Evolutionary conservation across 1,140 invertebrate genomes (phyloP), one percentile per base, ranked within the genome.

Genomic region (Sarcophaga peregrina): DNA sequence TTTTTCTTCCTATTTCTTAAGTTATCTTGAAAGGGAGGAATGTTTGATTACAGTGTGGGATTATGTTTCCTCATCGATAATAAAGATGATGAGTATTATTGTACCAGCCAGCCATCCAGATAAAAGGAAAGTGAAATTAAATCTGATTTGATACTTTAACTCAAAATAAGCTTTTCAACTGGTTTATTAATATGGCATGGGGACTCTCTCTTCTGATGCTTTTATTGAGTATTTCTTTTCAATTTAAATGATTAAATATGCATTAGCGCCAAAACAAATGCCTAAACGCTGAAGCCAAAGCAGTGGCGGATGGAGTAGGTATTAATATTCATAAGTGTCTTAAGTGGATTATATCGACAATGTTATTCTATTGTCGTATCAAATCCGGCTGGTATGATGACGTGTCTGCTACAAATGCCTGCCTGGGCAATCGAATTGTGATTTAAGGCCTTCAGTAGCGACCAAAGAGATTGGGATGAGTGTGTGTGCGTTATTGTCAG

Each of bases 161-260:
- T 52, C 8, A 52, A 52, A 52, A 52, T 52, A 52, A 9, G 13
- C 50, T 52, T 52, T 52, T 52, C 50, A 52, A 52, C 13, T 52
- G 9, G 50, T 9, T 52, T 52, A 13, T 9, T 52, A 52, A 9
- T 52, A 10, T 52, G 5, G 8, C 13, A 10, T 52, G 8, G 8
- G 50, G 8, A 68, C 17, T 25, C 10, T 3, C 8, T 9, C 25
- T 37, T 37, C 25, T 17, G 7, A 25, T 68, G 62, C 62, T 68
- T 68, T 25, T 68, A 68, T 68, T 68, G 8, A 68, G 62, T 68
- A 68, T 68, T 68, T 20, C 62, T 68, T 68, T 68, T 68, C 62
- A 68, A 68, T 68, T 68, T 17, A 68, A 68, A 68, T 68, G 17
- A 68, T 68, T 68, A 20, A 68, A 9, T 68, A 68, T 68, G 62